Base-by-base conservation (phyloP, 2,113 vertebrate species). In the Python bivittatus region DNA sequence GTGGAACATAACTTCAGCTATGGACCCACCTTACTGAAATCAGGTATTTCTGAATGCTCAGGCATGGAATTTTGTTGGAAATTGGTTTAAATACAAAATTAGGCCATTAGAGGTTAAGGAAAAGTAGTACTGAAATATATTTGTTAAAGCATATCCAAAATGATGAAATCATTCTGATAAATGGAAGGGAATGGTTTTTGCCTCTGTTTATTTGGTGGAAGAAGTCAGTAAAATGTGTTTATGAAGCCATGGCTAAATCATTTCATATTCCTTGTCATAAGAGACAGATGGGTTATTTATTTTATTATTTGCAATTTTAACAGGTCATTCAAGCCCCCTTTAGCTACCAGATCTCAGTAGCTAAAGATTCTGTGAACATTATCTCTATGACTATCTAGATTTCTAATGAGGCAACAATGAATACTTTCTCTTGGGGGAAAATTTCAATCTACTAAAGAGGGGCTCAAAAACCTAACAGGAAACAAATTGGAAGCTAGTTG, bases 281-380 rank as follows among this genome's bases (percentile, higher is more conserved):
- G 79, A 94, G 94, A 42, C 86, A 92, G 86, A 53, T 52, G 25
- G 88, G 1, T 22, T 42, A 44, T 22, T 84, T 53, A 7, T n/a
- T 23, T 94, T 4, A 87, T 7, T 94, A 89, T 17, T 87, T 94
- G 93, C 91, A 91, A 52, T 54, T 95, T 93, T 88, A 38, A 68
- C 90, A 88, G 17, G 93, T 93, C 90, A 52, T 93, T 95, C 90
- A 94, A 93, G 72, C 57, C 38, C 44, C 56, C 88, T 95, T 91
- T 89, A 89, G 13, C 83, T 89, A 92, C n/a, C 72, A 13, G 33
- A 92, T 92, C 48, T 85, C 92, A 90, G 95, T 87, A 90, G 13
- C 44, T 44, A 44, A 44, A 44, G 53, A 86, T 93, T 94, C 42
- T 57, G 48, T n/a, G 5, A 52, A 61, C 38, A 88, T 57, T 84